Evolutionary conservation across 2,888 invertebrate genomes (phyloP), one percentile per base, ranked within the genome.

Genomic region (Polymixis flavicincta): DNA sequence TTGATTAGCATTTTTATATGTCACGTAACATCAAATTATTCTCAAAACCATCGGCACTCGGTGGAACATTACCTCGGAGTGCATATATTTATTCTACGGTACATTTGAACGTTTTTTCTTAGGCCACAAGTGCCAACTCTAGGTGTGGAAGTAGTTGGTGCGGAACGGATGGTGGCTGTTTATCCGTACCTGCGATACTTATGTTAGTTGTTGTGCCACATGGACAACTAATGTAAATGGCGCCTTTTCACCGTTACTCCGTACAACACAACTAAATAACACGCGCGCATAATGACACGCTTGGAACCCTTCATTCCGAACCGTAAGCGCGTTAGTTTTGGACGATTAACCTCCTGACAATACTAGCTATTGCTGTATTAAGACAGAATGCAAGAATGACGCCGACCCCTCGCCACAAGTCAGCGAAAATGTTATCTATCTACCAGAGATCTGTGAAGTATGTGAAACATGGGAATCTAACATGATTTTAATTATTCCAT

Each of bases 211-310:
- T 88, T 79, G 89, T 89, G 89, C 88, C 87, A 91, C 90, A 90
- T 90, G 89, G 91, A 90, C 89, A 89, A 91, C 89, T 90, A 91
- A 91, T 92, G 92, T 92, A 93, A 93, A 94, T 93, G 93, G 92
- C 90, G 92, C 85, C 85, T 90, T 85, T 92, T 93, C 92, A 95
- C 95, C 95, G 95, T 95, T 95, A 95, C 89, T 78, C 88, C 85
- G 90, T 90, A 90, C 90, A 92, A 90, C 90, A 90, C 91, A 92
- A 93, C 92, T 89, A 92, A 92, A 93, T 92, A 92, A 92, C 92
- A 90, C 88, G 90, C 90, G 90, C 90, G 89, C 91, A 92, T 93
- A 94, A 93, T 93, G 92, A 92, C 92, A 92, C 90, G 89, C 87
- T 89, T 84, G 86, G 82, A 89, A 90, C 91, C 89, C 91, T 92